phyloP scores from a whole-genome alignment of 1,140 invertebrate species.

The Daktulosphaira vitifoliae region DNA sequence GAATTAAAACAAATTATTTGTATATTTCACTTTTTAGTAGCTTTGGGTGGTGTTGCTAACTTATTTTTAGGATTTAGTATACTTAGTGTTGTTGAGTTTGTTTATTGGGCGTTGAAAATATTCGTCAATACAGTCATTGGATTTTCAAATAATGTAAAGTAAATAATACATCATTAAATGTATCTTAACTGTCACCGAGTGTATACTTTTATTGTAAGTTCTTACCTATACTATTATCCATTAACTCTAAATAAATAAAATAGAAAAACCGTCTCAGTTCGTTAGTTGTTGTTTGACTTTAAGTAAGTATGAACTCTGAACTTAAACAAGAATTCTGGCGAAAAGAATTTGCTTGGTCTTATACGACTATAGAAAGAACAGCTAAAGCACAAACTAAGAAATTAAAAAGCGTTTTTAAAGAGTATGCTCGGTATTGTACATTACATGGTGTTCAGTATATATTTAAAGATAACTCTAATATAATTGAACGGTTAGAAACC shows the following conservation, averaged over 20 bases:
- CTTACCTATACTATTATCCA: too few species aligned
- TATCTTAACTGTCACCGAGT: too few species aligned
- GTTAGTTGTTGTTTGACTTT: too few species aligned
- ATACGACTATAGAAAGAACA: slow-evolving; percentile 1
- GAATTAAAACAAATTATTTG: too few species aligned
- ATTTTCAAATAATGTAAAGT: neutral
- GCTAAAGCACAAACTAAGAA: neutral
- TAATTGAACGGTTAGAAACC: slow-evolving; percentile 37
- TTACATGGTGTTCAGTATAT: slow-evolving; percentile 39
- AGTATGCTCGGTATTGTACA: slow-evolving; percentile 37
- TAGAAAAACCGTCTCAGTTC: too few species aligned
- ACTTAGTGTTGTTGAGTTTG: slow-evolving; percentile 39
- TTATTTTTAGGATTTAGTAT: slow-evolving; percentile 41
- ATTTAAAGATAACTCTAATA: slow-evolving; percentile 36
- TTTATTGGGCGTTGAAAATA: slow-evolving; percentile 38
- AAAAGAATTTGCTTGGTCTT: slow-evolving; percentile 16
- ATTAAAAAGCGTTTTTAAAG: slow-evolving; percentile 34
- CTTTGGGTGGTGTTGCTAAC: slow-evolving; percentile 40
- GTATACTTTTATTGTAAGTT: too few species aligned
- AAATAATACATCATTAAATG: too few species aligned
- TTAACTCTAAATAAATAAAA: too few species aligned
- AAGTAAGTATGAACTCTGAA: neutral
- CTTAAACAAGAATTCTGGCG: neutral
- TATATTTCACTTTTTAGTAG: slow-evolving; percentile 36
- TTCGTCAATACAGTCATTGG: neutral